Percentiles rank a stretch among this genome's conserved stretches.
These are phyloP conservation scores for Resseliella maxima DNA, from an alignment of 2,888 invertebrate species.

Conservation along the genomic window DNA sequence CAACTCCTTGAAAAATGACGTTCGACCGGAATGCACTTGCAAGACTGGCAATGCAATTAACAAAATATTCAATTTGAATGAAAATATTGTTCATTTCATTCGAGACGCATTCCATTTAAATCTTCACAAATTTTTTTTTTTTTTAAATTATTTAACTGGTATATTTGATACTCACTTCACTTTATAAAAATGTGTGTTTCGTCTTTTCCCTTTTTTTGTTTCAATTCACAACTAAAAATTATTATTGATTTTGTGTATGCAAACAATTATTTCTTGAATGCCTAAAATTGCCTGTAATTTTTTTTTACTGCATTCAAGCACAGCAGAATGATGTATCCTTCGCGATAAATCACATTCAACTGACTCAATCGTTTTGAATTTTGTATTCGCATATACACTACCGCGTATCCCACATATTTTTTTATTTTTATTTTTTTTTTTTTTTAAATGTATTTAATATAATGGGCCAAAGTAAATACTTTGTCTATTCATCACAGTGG, in stretches of 20 bases:
- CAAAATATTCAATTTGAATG: neutral
- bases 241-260: neutral
- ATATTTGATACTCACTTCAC: neutral
- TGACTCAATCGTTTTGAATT: neutral
- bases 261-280: neutral
- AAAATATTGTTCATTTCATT: neutral
- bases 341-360: constrained; percentile 46
- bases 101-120: neutral
- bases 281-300: neutral
- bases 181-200: no score
- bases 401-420: constrained; percentile 5
- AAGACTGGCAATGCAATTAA: no score
- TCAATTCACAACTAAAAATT: no score
- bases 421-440: no score
- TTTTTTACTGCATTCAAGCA: constrained; percentile 2
- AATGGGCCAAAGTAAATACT: neutral
- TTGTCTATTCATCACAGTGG: neutral
- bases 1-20: neutral
- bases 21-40: neutral
- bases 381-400: constrained; percentile 20
- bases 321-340: neutral
- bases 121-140: neutral
- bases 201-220: no score
- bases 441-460: neutral
- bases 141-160: neutral